phyloP scores from a whole-genome alignment of 30 jellyfish, hydroid and myxozoan species.

The Catostylus mosaicus region DNA sequence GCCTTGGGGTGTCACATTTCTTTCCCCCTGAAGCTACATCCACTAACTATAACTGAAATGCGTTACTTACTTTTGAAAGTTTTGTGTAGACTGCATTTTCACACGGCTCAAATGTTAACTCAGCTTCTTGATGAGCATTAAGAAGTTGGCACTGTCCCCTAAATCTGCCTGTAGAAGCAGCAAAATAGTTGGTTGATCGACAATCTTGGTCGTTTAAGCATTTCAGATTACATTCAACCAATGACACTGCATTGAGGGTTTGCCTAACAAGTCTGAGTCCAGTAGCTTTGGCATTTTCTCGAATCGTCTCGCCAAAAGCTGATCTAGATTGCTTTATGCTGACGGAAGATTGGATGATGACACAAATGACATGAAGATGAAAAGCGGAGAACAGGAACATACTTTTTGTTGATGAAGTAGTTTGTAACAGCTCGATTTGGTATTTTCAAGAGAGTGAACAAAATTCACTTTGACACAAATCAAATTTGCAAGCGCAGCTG shows the following conservation, averaged over 20 bases:
- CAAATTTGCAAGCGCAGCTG: too few relatives aligned
- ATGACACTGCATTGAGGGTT: neutral
- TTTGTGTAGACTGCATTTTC: neutral
- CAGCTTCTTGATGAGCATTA: neutral
- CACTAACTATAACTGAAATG: too few relatives aligned
- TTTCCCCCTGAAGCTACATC: too few relatives aligned
- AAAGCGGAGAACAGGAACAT: too few relatives aligned
- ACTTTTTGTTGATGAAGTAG: too few relatives aligned
- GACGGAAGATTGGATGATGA: neutral
- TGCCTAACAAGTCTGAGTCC: neutral
- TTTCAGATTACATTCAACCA: conserved; percentile 24
- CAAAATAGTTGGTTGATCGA: conserved; percentile 11
- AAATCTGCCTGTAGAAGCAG: neutral
- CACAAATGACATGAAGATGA: too few relatives aligned
- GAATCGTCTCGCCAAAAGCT: conserved; percentile 2
- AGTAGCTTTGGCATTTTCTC: conserved; percentile 13
- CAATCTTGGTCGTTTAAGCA: conserved; percentile 18
- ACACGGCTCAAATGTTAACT: neutral
- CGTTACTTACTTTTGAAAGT: neutral
- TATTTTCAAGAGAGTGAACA: too few relatives aligned
- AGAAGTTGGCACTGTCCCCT: conserved; percentile 21
- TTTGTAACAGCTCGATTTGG: too few relatives aligned
- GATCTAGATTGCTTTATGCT: neutral
- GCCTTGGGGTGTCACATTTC: too few relatives aligned
- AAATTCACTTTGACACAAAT: too few relatives aligned